A percentile compares a stretch with the other conserved stretches of the same genome.
These are phyloP conservation scores for Galago senegalensis DNA, from an alignment of 2,797 vertebrate genomes.

Conservation along the genomic window DNA sequence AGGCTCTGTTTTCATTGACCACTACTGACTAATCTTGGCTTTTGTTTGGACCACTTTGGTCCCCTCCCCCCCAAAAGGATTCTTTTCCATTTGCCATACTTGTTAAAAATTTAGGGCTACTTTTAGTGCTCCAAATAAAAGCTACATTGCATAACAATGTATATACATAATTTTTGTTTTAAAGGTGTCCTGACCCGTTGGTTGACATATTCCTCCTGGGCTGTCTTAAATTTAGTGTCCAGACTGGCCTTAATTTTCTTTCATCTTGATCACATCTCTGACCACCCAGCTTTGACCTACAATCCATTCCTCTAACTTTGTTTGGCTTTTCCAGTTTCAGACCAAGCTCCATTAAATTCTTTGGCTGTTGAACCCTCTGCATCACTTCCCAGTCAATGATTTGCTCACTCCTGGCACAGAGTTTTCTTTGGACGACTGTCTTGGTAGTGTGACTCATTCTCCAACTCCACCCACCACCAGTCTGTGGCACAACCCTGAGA, in stretches of 20 bases:
- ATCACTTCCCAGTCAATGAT: conserved; percentile 70
- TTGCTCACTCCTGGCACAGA: conserved; percentile 64
- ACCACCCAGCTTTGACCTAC: conserved; percentile 3
- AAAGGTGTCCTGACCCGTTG: background rate
- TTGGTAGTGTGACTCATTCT: background rate
- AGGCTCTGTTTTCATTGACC: conserved; percentile 6
- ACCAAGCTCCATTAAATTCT: conserved; percentile 48
- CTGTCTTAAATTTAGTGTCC: conserved; percentile 5
- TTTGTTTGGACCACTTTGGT: background rate
- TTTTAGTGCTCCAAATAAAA: conserved; percentile 49
- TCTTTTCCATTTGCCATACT: conserved; percentile 31
- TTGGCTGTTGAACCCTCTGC: conserved; percentile 67
- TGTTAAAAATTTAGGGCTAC: conserved; percentile 51
- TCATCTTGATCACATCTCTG: conserved; percentile 24
- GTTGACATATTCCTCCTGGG: background rate
- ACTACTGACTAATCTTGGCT: background rate
- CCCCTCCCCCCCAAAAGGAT: background rate
- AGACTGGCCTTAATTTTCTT: background rate
- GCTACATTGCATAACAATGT: background rate
- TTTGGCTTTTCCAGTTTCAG: conserved; percentile 50
- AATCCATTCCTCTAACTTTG: conserved; percentile 16
- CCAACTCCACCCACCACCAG: background rate
- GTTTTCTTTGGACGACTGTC: conserved; percentile 47
- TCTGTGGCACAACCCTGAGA: background rate
- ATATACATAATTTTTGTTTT: conserved; percentile 19